A percentile compares a stretch with the other conserved stretches of the same genome.
These are phyloP conservation scores for Porites divaricata DNA, from an alignment of 92 coral and sea anemone genomes.

Conservation along the genomic window DNA sequence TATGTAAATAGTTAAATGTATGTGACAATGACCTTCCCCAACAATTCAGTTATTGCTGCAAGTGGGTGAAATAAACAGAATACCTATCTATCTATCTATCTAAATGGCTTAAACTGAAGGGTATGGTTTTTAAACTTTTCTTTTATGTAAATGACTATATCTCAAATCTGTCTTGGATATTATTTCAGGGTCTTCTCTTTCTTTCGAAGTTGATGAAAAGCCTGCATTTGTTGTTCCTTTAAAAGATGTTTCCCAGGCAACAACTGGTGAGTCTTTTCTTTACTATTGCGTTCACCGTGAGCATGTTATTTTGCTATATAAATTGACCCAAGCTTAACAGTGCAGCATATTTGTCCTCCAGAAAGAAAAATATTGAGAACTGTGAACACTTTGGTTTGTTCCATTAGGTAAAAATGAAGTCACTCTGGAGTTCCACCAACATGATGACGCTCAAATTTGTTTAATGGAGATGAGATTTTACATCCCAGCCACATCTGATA, in stretches of 20 bases:
- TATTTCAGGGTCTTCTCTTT: slow-evolving; percentile 79
- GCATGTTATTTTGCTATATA: no score
- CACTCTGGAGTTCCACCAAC: slow-evolving; percentile 97
- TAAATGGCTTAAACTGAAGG: no score
- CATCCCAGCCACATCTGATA: slow-evolving; percentile 89
- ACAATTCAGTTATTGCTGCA: no score
- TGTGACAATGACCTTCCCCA: no score
- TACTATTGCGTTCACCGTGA: no score
- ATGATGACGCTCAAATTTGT: slow-evolving; percentile 98
- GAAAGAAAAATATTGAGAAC: not conserved
- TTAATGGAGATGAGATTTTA: slow-evolving; percentile 99
- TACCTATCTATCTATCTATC: no score
- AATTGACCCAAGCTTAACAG: no score
- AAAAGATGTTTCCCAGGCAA: slow-evolving; percentile 97
- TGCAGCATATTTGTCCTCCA: no score
- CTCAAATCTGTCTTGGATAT: not conserved
- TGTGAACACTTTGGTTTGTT: not conserved
- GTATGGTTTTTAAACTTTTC: no score
- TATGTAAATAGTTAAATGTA: no score
- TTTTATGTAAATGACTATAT: no score
- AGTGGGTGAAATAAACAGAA: no score
- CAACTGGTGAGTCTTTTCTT: slow-evolving; percentile 68
- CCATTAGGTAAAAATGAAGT: slow-evolving; percentile 95
- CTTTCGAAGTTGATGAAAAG: slow-evolving; percentile 96
- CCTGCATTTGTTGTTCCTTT: slow-evolving; percentile 98